These are phyloP conservation scores for Apodemus sylvaticus DNA, from an alignment of 2,113 vertebrate species.

Conservation along the genomic window DNA sequence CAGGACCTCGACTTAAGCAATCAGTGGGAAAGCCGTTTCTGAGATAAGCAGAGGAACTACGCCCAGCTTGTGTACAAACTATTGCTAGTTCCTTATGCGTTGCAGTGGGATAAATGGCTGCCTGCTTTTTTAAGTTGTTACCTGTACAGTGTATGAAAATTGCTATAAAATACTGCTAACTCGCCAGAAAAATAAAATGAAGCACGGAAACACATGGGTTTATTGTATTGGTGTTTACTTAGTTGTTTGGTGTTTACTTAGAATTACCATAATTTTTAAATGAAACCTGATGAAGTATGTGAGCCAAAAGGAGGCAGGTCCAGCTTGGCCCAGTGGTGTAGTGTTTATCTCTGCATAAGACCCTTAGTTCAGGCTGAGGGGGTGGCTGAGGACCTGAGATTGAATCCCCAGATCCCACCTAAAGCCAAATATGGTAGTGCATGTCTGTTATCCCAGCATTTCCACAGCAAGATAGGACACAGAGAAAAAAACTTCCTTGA, in stretches of 20 bases:
- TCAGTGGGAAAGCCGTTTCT: not conserved
- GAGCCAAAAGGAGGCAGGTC: too few relatives aligned
- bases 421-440: not conserved
- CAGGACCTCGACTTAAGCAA: not conserved
- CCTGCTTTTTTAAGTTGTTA: not conserved
- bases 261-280: slow-evolving; percentile 35
- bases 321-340: not conserved
- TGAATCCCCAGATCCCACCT: not conserved
- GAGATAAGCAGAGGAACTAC: slow-evolving; percentile 4
- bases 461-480: not conserved
- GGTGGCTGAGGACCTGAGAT: not conserved
- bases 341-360: not conserved
- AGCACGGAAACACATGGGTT: not conserved
- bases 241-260: not conserved
- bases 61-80: not conserved
- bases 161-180: not conserved
- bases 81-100: not conserved
- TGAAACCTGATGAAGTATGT: not conserved
- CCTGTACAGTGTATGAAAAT: not conserved
- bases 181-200: not conserved
- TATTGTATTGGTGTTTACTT: not conserved
- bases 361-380: not conserved
- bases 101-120: not conserved
- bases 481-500: not conserved
- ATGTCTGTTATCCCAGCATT: not conserved